phyloP scores from a whole-genome alignment of 2,113 vertebrate genomes.

The Actinemys pallida region DNA sequence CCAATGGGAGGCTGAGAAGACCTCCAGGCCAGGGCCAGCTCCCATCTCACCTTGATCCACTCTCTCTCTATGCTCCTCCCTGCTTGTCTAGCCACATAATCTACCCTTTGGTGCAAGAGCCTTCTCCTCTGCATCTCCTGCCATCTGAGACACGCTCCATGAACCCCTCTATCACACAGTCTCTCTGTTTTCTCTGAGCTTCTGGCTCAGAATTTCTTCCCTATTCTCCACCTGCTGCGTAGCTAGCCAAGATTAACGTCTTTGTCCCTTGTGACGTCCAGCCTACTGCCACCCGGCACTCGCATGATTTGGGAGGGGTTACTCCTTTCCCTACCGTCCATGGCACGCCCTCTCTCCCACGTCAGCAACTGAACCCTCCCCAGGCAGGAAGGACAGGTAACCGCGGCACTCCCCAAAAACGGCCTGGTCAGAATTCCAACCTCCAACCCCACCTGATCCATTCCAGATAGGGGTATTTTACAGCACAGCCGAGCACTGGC shows the following conservation, averaged over 20 bases:
- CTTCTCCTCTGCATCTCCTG: accelerated
- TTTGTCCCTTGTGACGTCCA: background rate
- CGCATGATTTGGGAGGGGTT: background rate
- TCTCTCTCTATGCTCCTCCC: background rate
- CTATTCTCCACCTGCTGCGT: background rate
- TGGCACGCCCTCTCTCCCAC: background rate
- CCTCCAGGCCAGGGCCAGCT: too few relatives aligned
- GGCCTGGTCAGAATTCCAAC: background rate
- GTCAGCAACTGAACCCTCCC: background rate
- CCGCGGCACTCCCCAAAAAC: too few relatives aligned
- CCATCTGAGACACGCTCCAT: background rate
- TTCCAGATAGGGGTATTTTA: background rate
- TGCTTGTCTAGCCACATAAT: background rate
- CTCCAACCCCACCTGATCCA: background rate
- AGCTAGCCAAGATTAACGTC: background rate
- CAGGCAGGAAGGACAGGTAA: background rate
- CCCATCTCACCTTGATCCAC: background rate
- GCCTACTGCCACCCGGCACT: background rate
- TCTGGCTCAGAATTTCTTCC: background rate
- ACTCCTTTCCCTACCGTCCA: background rate
- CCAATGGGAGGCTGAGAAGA: too few relatives aligned
- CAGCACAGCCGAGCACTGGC: accelerated
- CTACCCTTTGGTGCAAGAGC: background rate
- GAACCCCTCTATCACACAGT: too few relatives aligned
- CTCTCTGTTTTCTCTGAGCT: background rate